phyloP scores from a whole-genome alignment of 2,888 invertebrate species.

The Hymenopus coronatus region DNA sequence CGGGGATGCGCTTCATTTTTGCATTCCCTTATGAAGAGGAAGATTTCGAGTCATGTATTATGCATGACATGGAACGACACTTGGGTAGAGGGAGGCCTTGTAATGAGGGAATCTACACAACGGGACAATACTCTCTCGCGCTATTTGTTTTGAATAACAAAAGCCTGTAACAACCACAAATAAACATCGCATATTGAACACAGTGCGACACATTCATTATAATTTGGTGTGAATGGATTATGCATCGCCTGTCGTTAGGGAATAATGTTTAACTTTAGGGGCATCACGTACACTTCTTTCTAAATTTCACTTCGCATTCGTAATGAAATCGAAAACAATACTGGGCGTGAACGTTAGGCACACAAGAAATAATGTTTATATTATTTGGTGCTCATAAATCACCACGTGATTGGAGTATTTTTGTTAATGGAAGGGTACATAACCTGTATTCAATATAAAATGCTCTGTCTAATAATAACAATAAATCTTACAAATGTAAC shows the following conservation, averaged over 20 bases:
- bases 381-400: background rate
- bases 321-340: background rate
- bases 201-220: background rate
- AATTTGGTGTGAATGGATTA: background rate
- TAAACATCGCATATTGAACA: background rate
- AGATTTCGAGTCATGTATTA: background rate
- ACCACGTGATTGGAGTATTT: background rate
- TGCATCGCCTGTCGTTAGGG: background rate
- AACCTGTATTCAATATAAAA: background rate
- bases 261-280: background rate
- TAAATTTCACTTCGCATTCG: background rate
- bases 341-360: background rate
- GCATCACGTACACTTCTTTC: background rate
- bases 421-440: background rate
- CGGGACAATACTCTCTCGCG: background rate
- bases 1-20: background rate
- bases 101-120: background rate
- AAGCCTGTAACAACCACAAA: background rate
- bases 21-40: background rate
- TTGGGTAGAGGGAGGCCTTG: background rate
- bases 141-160: conserved; percentile 14
- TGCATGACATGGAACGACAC: background rate
- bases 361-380: background rate
- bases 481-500: background rate
- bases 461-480: background rate